Conservation (phyloP, 2,797 vertebrate species). For the Liparis tanakae region DNA sequence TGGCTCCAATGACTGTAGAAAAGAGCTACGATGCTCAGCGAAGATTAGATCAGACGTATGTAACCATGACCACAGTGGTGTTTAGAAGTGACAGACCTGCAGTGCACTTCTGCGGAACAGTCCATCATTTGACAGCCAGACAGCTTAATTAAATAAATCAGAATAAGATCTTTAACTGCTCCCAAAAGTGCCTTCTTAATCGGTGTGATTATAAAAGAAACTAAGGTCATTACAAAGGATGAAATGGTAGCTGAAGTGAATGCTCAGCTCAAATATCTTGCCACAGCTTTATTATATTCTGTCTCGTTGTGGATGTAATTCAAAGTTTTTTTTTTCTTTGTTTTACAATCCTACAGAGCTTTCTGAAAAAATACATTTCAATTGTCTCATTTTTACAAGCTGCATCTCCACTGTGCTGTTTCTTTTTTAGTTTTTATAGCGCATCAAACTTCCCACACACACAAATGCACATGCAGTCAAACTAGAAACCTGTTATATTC, state of each 20-base stretch:
- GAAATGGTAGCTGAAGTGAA: slow-evolving; percentile 35
- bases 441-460: slow-evolving; percentile 6
- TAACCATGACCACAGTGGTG: slow-evolving; percentile 9
- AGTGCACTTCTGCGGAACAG: slow-evolving; percentile 46
- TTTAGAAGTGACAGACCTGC: slow-evolving; percentile 37
- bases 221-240: slow-evolving; percentile 64
- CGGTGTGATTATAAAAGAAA: slow-evolving; percentile 60
- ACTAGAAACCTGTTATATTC: not conserved
- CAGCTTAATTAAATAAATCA: slow-evolving; percentile 75
- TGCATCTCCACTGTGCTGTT: not conserved
- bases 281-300: slow-evolving; percentile 31
- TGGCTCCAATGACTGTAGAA: not conserved
- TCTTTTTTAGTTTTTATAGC: slow-evolving; percentile 5
- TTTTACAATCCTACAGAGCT: not conserved
- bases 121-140: slow-evolving; percentile 67
- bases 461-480: not conserved
- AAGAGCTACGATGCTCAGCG: slow-evolving; percentile 4
- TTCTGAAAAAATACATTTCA: slow-evolving; percentile 28
- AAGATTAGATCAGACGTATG: not conserved
- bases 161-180: slow-evolving; percentile 64
- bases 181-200: slow-evolving; percentile 49
- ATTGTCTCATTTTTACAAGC: slow-evolving; percentile 15
- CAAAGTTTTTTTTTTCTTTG: not conserved
- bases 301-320: slow-evolving; percentile 4
- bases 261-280: slow-evolving; percentile 40